Conservation (phyloP, 2,888 invertebrate genomes). For the Morpho achilles region DNA sequence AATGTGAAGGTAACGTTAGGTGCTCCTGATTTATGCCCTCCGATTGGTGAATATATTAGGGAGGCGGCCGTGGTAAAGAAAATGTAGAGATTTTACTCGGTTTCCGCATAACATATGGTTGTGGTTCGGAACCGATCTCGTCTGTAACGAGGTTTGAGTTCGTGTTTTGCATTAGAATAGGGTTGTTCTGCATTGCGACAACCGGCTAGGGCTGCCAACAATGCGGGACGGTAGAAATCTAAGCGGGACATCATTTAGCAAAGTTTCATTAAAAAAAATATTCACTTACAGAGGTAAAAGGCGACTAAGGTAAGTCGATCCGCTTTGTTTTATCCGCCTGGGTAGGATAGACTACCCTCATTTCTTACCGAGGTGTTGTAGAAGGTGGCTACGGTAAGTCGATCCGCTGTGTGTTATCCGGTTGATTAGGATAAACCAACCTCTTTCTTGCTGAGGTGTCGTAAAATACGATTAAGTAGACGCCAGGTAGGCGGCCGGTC, state of each 20-base stretch:
- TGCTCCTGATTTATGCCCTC: slow-evolving; percentile 29
- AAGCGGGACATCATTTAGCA: background rate
- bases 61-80: slow-evolving; percentile 26
- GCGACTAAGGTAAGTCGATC: too few relatives aligned
- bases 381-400: too few relatives aligned
- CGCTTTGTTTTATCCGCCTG: too few relatives aligned
- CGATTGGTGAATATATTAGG: slow-evolving; percentile 34
- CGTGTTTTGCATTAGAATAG: slow-evolving; percentile 35
- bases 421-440: too few relatives aligned
- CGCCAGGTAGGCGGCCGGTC: too few relatives aligned
- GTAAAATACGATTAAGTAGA: too few relatives aligned
- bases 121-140: slow-evolving; percentile 31
- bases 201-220: slow-evolving; percentile 3
- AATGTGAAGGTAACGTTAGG: slow-evolving; percentile 15
- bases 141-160: slow-evolving; percentile 30
- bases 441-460: too few relatives aligned
- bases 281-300: too few relatives aligned
- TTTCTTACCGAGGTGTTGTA: too few relatives aligned
- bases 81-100: slow-evolving; percentile 27
- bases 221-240: background rate
- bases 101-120: slow-evolving; percentile 30
- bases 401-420: too few relatives aligned
- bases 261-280: too few relatives aligned
- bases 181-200: slow-evolving; percentile 28
- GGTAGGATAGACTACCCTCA: too few relatives aligned